Evolutionary conservation across 2,797 vertebrate species (phyloP).

Genomic region (Philypnodon macrostomus): DNA sequence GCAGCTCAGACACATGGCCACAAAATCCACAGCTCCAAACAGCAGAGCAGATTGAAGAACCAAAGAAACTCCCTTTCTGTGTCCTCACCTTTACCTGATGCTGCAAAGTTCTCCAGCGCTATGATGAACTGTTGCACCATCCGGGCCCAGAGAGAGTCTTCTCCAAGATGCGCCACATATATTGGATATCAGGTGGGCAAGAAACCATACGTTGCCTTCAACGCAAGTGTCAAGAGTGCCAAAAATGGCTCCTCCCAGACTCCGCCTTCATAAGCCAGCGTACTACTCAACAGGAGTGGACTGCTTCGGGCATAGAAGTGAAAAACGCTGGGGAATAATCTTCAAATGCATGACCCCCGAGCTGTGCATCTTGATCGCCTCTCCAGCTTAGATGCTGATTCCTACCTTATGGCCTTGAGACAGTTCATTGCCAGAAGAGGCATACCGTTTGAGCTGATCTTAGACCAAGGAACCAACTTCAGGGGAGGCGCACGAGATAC

Average conservation of each 20-base stretch:
- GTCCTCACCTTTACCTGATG: neutral
- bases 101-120: conserved; percentile 3
- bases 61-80: neutral
- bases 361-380: neutral
- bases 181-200: conserved; percentile 9
- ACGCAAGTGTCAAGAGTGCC: conserved; percentile 3
- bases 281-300: conserved; percentile 10
- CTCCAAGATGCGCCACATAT: conserved; percentile 5
- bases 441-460: conserved; percentile 4
- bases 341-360: conserved; percentile 7
- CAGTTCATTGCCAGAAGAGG: conserved; percentile 5
- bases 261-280: neutral
- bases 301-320: neutral
- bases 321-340: conserved; percentile 17
- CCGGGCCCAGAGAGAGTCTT: conserved; percentile 17
- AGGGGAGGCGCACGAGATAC: neutral
- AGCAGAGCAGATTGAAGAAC: neutral
- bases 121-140: neutral
- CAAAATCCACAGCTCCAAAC: neutral
- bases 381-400: conserved; percentile 3
- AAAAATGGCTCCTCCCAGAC: conserved; percentile 9
- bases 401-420: conserved; percentile 10
- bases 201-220: conserved; percentile 8
- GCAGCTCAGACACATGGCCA: neutral
- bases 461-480: conserved; percentile 13